A percentile compares a stretch with the other conserved stretches of the same genome.
Conservation (phyloP, 23 tunicate genomes). For the Trididemnum miniatum region DNA sequence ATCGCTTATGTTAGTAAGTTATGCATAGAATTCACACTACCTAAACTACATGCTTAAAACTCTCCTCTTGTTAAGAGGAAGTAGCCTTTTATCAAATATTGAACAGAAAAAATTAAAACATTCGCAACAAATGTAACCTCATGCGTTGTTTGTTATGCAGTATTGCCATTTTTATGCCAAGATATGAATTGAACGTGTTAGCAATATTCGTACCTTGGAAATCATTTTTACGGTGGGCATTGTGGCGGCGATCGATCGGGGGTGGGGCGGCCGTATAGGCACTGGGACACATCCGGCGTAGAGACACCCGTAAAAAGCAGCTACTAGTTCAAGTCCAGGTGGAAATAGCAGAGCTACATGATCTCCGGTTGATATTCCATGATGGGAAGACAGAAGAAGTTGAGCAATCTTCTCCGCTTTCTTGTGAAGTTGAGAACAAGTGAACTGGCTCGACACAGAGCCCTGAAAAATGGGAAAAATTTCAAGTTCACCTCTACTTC, state of each 20-base stretch:
- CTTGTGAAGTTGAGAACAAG: conserved; percentile 85
- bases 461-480: too few species aligned
- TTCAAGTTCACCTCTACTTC: too few species aligned
- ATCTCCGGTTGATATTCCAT: conserved; percentile 70
- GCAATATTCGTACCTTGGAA: conserved; percentile 58
- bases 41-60: too few species aligned
- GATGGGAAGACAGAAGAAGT: conserved; percentile 43
- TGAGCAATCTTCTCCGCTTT: conserved; percentile 87
- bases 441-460: conserved; percentile 33
- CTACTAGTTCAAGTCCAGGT: conserved; percentile 77
- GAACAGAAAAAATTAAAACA: too few species aligned
- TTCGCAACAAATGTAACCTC: too few species aligned
- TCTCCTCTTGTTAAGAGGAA: too few species aligned
- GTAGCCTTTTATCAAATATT: too few species aligned
- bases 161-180: too few species aligned
- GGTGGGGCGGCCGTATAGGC: conserved; percentile 70
- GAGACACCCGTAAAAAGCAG: conserved; percentile 83
- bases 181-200: too few species aligned
- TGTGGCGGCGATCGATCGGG: conserved; percentile 51
- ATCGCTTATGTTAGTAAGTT: too few species aligned
- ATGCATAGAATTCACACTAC: too few species aligned
- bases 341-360: conserved; percentile 74
- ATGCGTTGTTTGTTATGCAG: too few species aligned
- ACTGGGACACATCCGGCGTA: conserved; percentile 92
- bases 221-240: conserved; percentile 69